These are phyloP conservation scores for Choreutis nemorana DNA, from an alignment of 2,888 invertebrate species.

Conservation along the genomic window DNA sequence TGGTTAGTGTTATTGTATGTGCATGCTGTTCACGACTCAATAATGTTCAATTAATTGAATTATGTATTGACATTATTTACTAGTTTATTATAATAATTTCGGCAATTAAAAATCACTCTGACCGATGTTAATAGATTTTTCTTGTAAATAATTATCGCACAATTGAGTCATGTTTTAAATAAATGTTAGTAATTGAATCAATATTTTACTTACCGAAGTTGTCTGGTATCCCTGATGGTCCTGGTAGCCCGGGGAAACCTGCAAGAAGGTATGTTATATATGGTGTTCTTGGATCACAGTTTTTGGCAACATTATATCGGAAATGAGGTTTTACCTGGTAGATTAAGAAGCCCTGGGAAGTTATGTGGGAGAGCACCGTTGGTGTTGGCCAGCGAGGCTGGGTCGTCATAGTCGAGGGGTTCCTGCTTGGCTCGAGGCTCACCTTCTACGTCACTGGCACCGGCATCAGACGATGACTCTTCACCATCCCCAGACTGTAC, in stretches of 20 bases:
- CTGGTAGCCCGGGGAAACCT: slow-evolving; percentile 78
- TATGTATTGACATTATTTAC: slow-evolving; percentile 24
- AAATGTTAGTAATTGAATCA: slow-evolving; percentile 13
- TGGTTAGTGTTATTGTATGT: slow-evolving; percentile 46
- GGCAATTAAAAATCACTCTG: slow-evolving; percentile 21
- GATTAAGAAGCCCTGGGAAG: slow-evolving; percentile 82
- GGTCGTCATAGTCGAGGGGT: slow-evolving; percentile 75
- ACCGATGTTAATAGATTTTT: slow-evolving; percentile 29
- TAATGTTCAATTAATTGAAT: slow-evolving; percentile 49
- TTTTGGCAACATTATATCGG: too few relatives aligned
- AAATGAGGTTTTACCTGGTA: too few relatives aligned
- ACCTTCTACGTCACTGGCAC: slow-evolving; percentile 74
- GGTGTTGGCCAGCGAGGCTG: slow-evolving; percentile 70
- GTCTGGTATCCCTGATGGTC: slow-evolving; percentile 87
- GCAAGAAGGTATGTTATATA: too few relatives aligned
- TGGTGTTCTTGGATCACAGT: too few relatives aligned
- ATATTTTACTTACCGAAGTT: slow-evolving; percentile 77
- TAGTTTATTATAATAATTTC: background rate
- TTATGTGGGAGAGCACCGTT: slow-evolving; percentile 73
- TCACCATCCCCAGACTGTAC: slow-evolving; percentile 71
- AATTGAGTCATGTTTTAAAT: slow-evolving; percentile 30
- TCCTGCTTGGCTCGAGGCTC: slow-evolving; percentile 75
- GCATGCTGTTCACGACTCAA: slow-evolving; percentile 44
- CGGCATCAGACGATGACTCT: slow-evolving; percentile 86
- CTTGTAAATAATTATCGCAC: slow-evolving; percentile 12